These are phyloP conservation scores for Pantherophis alleghaniensis DNA, from an alignment of 2,797 vertebrate genomes.

Conservation along the genomic window DNA sequence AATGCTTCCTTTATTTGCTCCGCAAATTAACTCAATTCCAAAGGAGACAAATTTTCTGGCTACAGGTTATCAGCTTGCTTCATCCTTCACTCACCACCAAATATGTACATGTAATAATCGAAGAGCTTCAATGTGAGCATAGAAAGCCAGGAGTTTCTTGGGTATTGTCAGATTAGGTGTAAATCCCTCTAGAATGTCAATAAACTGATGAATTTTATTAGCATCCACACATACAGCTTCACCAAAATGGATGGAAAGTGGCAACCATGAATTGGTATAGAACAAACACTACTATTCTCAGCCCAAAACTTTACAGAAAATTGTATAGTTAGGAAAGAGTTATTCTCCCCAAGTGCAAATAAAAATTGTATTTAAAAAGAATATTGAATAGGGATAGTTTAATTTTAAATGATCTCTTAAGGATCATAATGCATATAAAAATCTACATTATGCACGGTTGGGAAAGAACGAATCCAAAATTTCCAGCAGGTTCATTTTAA, in stretches of 20 bases:
- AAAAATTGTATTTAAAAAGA: background rate
- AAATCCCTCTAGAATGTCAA: background rate
- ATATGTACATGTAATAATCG: background rate
- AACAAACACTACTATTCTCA: background rate
- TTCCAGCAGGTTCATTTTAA: accelerated
- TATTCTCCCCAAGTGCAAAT: background rate
- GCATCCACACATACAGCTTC: background rate
- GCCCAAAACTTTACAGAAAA: background rate
- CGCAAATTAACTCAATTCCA: constrained; percentile 47
- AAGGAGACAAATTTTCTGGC: constrained; percentile 33
- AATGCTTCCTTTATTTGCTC: constrained; percentile 55
- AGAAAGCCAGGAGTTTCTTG: background rate
- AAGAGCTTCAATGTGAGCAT: background rate
- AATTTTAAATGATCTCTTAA: background rate
- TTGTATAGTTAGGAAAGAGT: background rate
- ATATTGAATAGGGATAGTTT: background rate
- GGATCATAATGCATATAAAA: background rate
- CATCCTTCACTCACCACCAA: background rate
- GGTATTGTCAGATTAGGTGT: background rate
- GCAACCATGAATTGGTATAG: background rate
- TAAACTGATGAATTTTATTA: background rate
- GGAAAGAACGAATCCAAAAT: background rate
- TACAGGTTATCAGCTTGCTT: constrained; percentile 7
- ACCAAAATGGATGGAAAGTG: background rate
- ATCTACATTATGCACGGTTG: background rate